Evolutionary conservation across 2,113 vertebrate genomes (phyloP).

Genomic region (Phoenicopterus ruber): DNA sequence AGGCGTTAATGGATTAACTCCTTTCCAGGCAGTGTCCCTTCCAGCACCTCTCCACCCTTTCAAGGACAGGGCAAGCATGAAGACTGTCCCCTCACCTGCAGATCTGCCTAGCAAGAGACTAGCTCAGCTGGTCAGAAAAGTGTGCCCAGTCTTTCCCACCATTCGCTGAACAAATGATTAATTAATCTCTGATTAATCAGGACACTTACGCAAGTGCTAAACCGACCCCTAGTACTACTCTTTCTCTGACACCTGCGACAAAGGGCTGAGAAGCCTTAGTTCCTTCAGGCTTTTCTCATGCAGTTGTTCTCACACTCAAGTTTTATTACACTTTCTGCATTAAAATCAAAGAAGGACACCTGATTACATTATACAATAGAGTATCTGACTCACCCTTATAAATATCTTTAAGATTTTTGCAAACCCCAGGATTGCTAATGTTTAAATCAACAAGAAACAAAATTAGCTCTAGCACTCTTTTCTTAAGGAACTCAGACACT

Average conservation of each 20-base stretch:
- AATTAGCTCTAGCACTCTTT: not conserved
- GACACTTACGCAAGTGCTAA: not conserved
- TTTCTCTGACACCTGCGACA: not conserved
- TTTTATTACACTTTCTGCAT: not conserved
- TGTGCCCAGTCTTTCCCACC: not conserved
- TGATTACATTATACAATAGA: not conserved
- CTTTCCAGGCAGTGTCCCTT: not conserved
- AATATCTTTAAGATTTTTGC: not conserved
- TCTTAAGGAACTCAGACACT: not conserved
- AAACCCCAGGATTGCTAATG: not conserved
- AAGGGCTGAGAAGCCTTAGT: not conserved
- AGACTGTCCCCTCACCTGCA: not conserved
- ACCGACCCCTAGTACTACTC: not conserved
- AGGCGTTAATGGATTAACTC: not conserved
- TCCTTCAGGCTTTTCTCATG: not conserved
- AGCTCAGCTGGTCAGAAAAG: not conserved
- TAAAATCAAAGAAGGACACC: not conserved
- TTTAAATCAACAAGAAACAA: conserved; percentile 1
- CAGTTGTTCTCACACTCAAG: not conserved
- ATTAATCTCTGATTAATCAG: not conserved
- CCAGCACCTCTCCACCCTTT: not conserved
- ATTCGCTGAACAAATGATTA: not conserved
- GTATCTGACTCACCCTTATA: not conserved
- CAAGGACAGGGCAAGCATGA: not conserved
- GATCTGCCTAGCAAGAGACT: not conserved